Base-by-base conservation (phyloP, 2,113 vertebrate genomes). In the Triplophysa tibetana region DNA sequence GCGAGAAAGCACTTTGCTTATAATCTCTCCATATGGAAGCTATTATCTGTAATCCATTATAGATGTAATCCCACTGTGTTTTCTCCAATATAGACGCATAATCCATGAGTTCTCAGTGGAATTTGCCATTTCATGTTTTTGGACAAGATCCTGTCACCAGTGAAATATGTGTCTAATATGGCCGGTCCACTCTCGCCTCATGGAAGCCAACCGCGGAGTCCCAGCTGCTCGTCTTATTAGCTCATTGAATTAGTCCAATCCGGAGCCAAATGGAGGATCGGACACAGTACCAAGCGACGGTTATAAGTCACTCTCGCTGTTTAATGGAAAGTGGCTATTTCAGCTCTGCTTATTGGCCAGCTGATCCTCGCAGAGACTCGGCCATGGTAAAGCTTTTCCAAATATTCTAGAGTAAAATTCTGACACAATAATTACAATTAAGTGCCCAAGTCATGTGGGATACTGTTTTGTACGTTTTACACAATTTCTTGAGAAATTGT, bases 211-310 rank as follows among this genome's bases (percentile, higher is more conserved):
- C 86, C 69, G 83, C 90, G 88, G 86, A 89, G 87, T 86, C 88
- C 85, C 91, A 92, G 90, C 92, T 92, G 91, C 84, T 88, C 82
- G 63, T 78, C 79, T 88, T 89, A 89, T 91, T 91, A 91, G 88
- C 85, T 88, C 88, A 90, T 89, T 91, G 89, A 91, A 91, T 90
- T 90, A 88, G 69, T 79, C 88, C 88, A 91, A 92, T 92, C 90
- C 91, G 85, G 80, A 90, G 83, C 72, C 64, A 81, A 86, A 88
- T 83, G 87, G 87, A 81, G 88, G 68, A 87, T 72, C 79, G 87
- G 86, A 86, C 83, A 75, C 80, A 26, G 24, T 81, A 72, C 80
- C 75, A 79, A 64, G 56, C 65, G 52, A 63, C 73, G 75, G 52
- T 63, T 87, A 72, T 84, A 56, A 41, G 56, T 80, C 78, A 84